Percentiles rank a stretch among this genome's conserved stretches.
Conservation (phyloP, 23 tunicate genomes). For the Aplidium turbinatum region DNA sequence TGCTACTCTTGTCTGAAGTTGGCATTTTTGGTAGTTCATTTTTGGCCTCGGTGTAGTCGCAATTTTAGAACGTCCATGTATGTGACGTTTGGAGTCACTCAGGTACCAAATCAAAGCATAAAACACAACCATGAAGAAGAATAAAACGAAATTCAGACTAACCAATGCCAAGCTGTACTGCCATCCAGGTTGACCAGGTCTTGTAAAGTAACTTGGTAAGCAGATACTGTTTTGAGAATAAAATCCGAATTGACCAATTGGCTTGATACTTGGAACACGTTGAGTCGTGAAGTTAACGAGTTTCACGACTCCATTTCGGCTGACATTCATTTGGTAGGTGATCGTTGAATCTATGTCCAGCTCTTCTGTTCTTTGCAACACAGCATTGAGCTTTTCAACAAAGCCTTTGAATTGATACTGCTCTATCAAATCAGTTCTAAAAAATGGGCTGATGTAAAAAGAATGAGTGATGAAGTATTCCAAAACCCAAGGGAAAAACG, state of each 20-base stretch:
- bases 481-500: slow-evolving; percentile 37
- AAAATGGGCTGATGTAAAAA: slow-evolving; percentile 28
- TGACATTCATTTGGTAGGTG: no score
- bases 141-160: slow-evolving; percentile 48
- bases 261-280: neutral
- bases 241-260: slow-evolving; percentile 35
- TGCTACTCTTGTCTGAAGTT: slow-evolving; percentile 60
- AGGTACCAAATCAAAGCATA: slow-evolving; percentile 38
- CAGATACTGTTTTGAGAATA: slow-evolving; percentile 65
- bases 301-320: no score
- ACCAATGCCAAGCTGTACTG: slow-evolving; percentile 27
- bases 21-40: slow-evolving; percentile 46
- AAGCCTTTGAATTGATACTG: no score
- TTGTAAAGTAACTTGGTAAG: slow-evolving; percentile 51
- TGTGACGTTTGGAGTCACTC: neutral
- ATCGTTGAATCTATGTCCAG: no score
- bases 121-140: slow-evolving; percentile 48
- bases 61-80: neutral
- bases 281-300: no score
- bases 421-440: slow-evolving; percentile 28
- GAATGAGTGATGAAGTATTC: slow-evolving; percentile 27
- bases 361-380: no score
- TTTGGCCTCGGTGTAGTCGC: slow-evolving; percentile 10
- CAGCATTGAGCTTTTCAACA: no score
- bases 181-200: slow-evolving; percentile 41